These are phyloP conservation scores for Melanotus villosus DNA, from an alignment of 2,888 invertebrate genomes.

Conservation along the genomic window DNA sequence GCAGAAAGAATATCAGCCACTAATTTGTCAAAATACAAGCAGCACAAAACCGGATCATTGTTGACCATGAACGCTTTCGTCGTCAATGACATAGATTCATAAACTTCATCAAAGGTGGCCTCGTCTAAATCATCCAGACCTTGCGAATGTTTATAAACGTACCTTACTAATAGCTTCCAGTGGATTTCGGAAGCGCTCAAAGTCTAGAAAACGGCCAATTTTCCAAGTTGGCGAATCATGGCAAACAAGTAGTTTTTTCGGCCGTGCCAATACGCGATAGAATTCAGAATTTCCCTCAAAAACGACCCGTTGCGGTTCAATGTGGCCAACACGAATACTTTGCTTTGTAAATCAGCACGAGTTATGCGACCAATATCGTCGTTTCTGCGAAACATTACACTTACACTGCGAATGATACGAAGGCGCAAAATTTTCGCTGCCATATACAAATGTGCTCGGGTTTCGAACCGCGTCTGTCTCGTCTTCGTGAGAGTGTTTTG, in stretches of 20 bases:
- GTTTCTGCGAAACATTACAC: slow-evolving; percentile 57
- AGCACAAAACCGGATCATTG: slow-evolving; percentile 57
- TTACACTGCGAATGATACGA: slow-evolving; percentile 56
- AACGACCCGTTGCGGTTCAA: no score
- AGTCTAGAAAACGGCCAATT: slow-evolving; percentile 63
- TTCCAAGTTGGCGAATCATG: slow-evolving; percentile 64
- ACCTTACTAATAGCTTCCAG: slow-evolving; percentile 60
- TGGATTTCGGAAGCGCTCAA: slow-evolving; percentile 65
- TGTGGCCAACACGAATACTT: slow-evolving; percentile 58
- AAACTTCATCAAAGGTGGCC: slow-evolving; percentile 31
- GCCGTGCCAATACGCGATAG: slow-evolving; percentile 61
- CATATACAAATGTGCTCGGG: slow-evolving; percentile 35
- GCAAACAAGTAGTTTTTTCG: slow-evolving; percentile 64
- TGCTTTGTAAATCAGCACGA: slow-evolving; percentile 55
- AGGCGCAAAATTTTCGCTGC: no score
- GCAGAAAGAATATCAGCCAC: slow-evolving; percentile 56
- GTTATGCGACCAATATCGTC: slow-evolving; percentile 57
- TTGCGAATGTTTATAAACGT: slow-evolving; percentile 58
- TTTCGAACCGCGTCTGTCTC: slow-evolving; percentile 47
- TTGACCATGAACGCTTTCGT: no score
- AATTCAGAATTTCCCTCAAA: no score
- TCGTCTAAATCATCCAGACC: slow-evolving; percentile 32
- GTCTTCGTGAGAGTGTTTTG: no score
- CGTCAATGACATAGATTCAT: slow-evolving; percentile 57
- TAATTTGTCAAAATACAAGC: slow-evolving; percentile 61